Evolutionary conservation across 1,140 invertebrate genomes (phyloP).

Genomic region (Homalodisca vitripennis): DNA sequence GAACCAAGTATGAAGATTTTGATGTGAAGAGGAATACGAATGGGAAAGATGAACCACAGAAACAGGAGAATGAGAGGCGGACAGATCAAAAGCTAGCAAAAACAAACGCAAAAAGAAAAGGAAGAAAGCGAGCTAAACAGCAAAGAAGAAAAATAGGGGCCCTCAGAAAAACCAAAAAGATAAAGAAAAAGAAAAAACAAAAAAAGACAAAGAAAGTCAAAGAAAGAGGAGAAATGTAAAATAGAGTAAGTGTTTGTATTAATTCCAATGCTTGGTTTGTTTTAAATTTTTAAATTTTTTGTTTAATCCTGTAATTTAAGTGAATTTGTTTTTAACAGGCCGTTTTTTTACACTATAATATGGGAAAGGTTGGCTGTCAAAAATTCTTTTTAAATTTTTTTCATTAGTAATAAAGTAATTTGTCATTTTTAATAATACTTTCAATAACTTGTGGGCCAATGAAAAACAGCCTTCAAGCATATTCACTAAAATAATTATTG

Average conservation of each 20-base stretch:
- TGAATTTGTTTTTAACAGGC: too few species aligned
- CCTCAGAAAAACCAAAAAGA: conserved; percentile 48
- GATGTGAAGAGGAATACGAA: conserved; percentile 57
- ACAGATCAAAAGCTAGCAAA: conserved; percentile 36
- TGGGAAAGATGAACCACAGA: conserved; percentile 50
- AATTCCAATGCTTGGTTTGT: too few species aligned
- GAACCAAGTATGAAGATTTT: conserved; percentile 52
- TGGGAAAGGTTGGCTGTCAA: too few species aligned
- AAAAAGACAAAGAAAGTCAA: conserved; percentile 47
- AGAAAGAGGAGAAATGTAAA: conserved; percentile 41
- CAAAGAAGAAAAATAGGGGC: conserved; percentile 18
- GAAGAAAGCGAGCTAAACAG: conserved; percentile 35
- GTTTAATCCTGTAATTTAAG: too few species aligned
- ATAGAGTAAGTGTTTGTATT: conserved; percentile 31
- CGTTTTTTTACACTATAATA: too few species aligned
- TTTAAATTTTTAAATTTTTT: too few species aligned
- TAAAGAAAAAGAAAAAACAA: conserved; percentile 47
- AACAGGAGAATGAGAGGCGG: conserved; percentile 24
- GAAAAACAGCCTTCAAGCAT: too few species aligned
- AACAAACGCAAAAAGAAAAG: conserved; percentile 40
- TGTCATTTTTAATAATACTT: too few species aligned
- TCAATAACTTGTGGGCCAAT: too few species aligned
- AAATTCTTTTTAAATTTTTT: too few species aligned
- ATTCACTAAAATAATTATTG: too few species aligned
- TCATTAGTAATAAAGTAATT: too few species aligned